Base-by-base conservation (phyloP, 2,113 vertebrate genomes). In the Silurus glanis region DNA sequence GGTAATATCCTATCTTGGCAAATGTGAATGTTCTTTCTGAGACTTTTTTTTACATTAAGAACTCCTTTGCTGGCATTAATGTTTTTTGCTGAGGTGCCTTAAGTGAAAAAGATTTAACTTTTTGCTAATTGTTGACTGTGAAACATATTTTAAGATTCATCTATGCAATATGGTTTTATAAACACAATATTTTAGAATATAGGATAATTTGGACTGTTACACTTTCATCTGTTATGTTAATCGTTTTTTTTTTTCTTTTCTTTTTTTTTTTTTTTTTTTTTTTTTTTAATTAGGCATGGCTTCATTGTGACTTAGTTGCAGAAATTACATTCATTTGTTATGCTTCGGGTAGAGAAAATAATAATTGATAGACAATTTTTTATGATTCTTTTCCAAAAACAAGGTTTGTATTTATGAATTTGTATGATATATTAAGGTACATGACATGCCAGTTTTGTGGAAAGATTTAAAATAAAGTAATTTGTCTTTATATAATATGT, bases 391-490 rank as follows among this genome's bases (percentile, higher is more conserved):
- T 81, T 80, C 66, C 49, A 49, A 74, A 75, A 66, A 66, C 28
- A 23, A 81, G 61, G 3, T 89, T 87, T 78, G 12, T 89, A 89
- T 89, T 89, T 89, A 87, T 87, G 12, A 61, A 64, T 87, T 87
- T 81, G 21, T 84, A 84, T 19, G 14, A 56, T 84, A 84, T 58
- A 87, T 61, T 61, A 78, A 64, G 45, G 4, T 88, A 83, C 85
- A 23, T 85, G 74, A 72, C 25, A 71, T 69, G 37, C 37, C 58
- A 17, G 14, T 28, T 87, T 87, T 86, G 56, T 58, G 66, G 5
- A 76, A 84, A 28, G 6, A 51, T 74, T 71, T 53, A 2, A 79
- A 80, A 66, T 80, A 80, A 85, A 85, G 49, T 37, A 67, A 23
- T 59, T 75, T 83, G 69, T 85, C 25, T n/a, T 9, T 14, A 16